Evolutionary conservation across 2,888 invertebrate genomes (phyloP).

Genomic region (Lamellibrachia columna): DNA sequence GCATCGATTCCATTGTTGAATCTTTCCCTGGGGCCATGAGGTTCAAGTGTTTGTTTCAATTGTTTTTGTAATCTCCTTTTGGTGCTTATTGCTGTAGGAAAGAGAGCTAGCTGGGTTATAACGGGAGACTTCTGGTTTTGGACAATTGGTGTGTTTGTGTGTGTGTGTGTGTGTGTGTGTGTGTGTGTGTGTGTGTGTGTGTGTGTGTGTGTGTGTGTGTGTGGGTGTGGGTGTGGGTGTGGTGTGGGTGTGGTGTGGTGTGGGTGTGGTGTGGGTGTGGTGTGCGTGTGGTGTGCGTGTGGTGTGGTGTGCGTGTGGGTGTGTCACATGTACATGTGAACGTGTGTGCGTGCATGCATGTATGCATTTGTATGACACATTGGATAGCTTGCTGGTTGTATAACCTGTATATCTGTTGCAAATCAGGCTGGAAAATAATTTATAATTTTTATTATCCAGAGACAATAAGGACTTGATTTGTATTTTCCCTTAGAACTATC

Average conservation of each 20-base stretch:
- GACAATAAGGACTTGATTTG: not conserved
- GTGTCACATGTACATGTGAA: no score
- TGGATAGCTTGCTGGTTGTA: not conserved
- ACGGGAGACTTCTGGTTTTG: no score
- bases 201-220: not conserved
- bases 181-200: not conserved
- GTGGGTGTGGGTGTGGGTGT: not conserved
- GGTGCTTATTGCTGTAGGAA: not conserved
- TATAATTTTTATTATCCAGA: not conserved
- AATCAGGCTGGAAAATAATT: not conserved
- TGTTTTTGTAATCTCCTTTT: not conserved
- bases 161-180: not conserved
- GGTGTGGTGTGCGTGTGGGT: not conserved
- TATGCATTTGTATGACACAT: not conserved
- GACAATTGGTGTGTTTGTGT: not conserved
- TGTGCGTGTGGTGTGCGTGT: not conserved
- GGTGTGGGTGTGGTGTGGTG: not conserved
- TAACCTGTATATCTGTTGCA: no score
- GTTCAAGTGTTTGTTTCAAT: not conserved
- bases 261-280: not conserved
- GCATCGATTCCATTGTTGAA: not conserved
- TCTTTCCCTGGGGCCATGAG: not conserved
- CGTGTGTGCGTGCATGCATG: not conserved
- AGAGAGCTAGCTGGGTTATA: not conserved
- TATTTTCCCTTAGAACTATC: not conserved